These are phyloP conservation scores for Cercopithecus diana DNA, from an alignment of 2,797 vertebrate genomes.

Conservation along the genomic window DNA sequence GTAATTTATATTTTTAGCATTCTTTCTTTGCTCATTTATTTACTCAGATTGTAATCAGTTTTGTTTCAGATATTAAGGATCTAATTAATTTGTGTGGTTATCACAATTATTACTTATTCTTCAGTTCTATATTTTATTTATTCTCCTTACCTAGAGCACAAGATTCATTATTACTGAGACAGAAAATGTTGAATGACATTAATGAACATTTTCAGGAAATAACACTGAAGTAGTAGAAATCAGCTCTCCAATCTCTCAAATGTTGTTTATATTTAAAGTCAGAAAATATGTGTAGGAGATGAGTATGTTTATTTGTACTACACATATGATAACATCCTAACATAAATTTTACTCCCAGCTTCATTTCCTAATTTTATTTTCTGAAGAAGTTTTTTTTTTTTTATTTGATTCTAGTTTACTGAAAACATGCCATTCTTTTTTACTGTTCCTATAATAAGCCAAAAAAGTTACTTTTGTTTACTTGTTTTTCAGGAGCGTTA, in stretches of 20 bases:
- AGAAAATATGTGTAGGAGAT: not conserved
- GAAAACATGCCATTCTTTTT: not conserved
- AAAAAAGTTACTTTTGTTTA: conserved; percentile 16
- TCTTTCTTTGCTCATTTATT: not conserved
- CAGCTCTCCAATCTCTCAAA: not conserved
- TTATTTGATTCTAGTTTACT: not conserved
- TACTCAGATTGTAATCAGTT: conserved; percentile 1
- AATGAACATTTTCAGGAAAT: conserved; percentile 44
- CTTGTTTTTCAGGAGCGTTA: conserved; percentile 91
- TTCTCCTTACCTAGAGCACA: conserved; percentile 7
- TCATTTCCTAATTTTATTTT: conserved; percentile 52
- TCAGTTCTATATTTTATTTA: not conserved
- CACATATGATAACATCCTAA: not conserved
- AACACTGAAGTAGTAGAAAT: conserved; percentile 4
- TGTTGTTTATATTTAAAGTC: not conserved
- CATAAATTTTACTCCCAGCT: not conserved
- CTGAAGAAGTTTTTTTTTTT: not conserved
- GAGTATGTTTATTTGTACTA: not conserved
- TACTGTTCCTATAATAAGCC: not conserved
- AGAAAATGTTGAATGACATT: not conserved
- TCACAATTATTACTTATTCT: not conserved
- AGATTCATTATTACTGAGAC: conserved; percentile 7
- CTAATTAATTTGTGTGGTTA: conserved; percentile 29
- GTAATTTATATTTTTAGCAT: not conserved
- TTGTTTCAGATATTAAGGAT: conserved; percentile 21